These are phyloP conservation scores for Fragum fragum DNA, from an alignment of 2,888 invertebrate species.

Conservation along the genomic window DNA sequence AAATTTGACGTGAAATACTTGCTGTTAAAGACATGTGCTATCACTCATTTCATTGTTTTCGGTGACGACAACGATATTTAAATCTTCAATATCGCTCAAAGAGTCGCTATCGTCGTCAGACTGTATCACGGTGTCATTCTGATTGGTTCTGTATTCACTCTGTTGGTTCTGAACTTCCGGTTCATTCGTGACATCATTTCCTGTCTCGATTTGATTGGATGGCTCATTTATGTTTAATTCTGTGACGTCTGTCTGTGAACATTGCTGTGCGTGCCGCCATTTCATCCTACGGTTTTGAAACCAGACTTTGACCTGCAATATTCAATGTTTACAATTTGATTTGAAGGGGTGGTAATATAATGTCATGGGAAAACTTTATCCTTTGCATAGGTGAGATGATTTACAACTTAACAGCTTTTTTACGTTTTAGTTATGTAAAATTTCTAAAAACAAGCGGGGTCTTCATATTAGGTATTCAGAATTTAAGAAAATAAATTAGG, in stretches of 20 bases:
- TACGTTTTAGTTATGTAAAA: no score
- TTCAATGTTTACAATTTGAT: no score
- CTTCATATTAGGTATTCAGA: no score
- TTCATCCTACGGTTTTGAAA: conserved; percentile 95
- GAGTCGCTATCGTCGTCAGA: conserved; percentile 16
- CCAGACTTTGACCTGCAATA: conserved; percentile 90
- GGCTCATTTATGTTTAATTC: not conserved
- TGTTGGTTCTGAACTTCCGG: conserved; percentile 3
- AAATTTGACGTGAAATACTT: no score
- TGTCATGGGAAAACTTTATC: no score
- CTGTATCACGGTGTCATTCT: not conserved
- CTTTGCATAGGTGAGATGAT: no score
- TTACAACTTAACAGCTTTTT: no score
- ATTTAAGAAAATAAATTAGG: no score
- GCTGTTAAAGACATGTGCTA: no score
- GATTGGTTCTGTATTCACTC: not conserved
- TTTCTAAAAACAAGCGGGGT: no score
- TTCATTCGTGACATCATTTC: conserved; percentile 7
- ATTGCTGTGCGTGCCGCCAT: conserved; percentile 90
- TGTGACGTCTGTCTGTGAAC: conserved; percentile 4
- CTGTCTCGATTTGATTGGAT: not conserved
- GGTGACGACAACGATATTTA: not conserved
- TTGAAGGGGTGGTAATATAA: no score
- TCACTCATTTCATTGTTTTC: not conserved
- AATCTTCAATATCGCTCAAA: not conserved